Base-by-base conservation (phyloP, 2,113 vertebrate species). In the Dermatemys mawii region DNA sequence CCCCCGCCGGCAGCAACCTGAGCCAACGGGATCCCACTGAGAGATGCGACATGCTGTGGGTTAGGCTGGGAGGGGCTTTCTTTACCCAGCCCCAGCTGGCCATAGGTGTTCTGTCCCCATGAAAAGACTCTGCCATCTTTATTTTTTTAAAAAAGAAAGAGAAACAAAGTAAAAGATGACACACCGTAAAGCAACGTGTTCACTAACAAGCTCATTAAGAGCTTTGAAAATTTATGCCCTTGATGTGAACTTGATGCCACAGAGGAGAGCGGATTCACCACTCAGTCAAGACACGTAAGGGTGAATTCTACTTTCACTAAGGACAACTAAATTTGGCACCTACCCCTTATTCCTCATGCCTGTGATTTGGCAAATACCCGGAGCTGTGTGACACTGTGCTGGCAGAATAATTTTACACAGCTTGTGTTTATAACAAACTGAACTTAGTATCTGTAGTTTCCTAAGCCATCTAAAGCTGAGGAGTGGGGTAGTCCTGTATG, bases 41-140 rank as follows among this genome's bases (percentile, higher is more conserved):
- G 97, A 81, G 98, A 98, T 88, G 98, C 98, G 78, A 99, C 97
- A 16, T 97, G 96, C 88, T 98, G 98, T 12, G 99, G 99, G 50
- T 73, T 95, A 41, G 97, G 81, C 22, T 97, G 97, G 81, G 97
- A 98, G 60, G 95, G 81, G 75, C 97, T 94, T 9, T 88, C 97
- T 89, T 97, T 98, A 17, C 98, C 99, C 78, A 99, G 84, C 49
- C 99, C 99, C 1, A 99, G 97, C 96, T 99, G 99, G 78, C 99
- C 99, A 1, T 97, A 96, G 63, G 86, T 95, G 94, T 99, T 99
- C 96, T 98, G 95, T 41, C 97, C 99, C 99, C 99, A 99, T 0
- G 98, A 98, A 96, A 99, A 99, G 90, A 99, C 96, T 93, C 99
- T 98, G 55, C 99, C 99, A 98, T 98, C 99, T 96, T 50, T 81